Conservation (phyloP, 2,113 vertebrate genomes). For the Accipiter cooperii region DNA sequence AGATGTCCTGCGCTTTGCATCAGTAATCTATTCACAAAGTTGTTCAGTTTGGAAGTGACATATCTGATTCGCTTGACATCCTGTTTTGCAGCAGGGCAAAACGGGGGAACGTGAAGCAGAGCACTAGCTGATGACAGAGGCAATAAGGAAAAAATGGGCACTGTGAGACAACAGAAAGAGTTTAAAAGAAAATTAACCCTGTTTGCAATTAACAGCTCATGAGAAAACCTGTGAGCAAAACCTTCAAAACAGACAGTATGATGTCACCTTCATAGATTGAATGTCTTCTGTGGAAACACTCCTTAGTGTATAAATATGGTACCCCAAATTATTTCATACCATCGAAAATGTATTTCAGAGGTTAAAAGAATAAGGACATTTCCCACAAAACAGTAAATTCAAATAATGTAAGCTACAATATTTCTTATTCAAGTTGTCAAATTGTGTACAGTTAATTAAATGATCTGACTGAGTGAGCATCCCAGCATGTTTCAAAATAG, state of each 20-base stretch:
- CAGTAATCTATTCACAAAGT: conserved; percentile 45
- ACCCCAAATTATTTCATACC: background rate
- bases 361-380: background rate
- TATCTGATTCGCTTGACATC: conserved; percentile 12
- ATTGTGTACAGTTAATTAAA: background rate
- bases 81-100: conserved; percentile 15
- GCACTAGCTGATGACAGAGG: background rate
- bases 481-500: background rate
- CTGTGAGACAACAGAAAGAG: background rate
- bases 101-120: background rate
- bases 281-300: background rate
- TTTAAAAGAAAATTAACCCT: background rate
- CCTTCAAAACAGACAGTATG: background rate
- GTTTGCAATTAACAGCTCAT: background rate
- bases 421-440: background rate
- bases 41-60: conserved; percentile 42
- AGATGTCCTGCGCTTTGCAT: background rate
- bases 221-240: background rate
- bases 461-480: background rate
- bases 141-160: background rate
- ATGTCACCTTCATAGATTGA: background rate
- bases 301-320: background rate
- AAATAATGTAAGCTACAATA: background rate
- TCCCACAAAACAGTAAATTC: background rate
- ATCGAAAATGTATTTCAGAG: background rate